Conservation (phyloP, 2,113 vertebrate species). For the Amblyornis subalaris region DNA sequence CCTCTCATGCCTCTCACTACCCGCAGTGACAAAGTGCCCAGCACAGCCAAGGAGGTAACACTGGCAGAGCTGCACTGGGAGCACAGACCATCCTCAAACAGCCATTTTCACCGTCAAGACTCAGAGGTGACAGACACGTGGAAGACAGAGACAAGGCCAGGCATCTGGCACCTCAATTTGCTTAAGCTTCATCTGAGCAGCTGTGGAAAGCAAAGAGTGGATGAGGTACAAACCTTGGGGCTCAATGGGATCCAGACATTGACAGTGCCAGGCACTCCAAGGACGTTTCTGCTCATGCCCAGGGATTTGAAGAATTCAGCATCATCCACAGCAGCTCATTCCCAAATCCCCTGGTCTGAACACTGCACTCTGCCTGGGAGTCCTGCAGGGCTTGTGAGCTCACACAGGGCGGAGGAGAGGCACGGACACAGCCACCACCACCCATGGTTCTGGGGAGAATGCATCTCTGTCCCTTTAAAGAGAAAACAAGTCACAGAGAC, state of each 20-base stretch:
- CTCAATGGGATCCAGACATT: neutral
- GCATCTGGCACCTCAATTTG: neutral
- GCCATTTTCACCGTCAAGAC: neutral
- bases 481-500: neutral
- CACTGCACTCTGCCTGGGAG: neutral
- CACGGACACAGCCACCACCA: fast-evolving
- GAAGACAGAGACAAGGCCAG: neutral
- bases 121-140: neutral
- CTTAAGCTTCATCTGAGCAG: neutral
- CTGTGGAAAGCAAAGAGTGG: neutral
- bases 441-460: neutral
- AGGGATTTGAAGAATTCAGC: neutral
- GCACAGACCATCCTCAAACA: neutral
- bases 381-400: neutral
- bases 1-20: neutral
- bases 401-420: neutral
- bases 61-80: neutral
- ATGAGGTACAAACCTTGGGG: neutral
- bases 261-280: neutral
- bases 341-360: neutral
- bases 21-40: neutral
- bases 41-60: neutral
- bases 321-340: neutral
- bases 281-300: neutral
- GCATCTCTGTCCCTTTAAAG: neutral